Percentiles rank a stretch among this genome's conserved stretches.
phyloP scores from a whole-genome alignment of 2,113 vertebrate species.

The Tragelaphus imberbis region DNA sequence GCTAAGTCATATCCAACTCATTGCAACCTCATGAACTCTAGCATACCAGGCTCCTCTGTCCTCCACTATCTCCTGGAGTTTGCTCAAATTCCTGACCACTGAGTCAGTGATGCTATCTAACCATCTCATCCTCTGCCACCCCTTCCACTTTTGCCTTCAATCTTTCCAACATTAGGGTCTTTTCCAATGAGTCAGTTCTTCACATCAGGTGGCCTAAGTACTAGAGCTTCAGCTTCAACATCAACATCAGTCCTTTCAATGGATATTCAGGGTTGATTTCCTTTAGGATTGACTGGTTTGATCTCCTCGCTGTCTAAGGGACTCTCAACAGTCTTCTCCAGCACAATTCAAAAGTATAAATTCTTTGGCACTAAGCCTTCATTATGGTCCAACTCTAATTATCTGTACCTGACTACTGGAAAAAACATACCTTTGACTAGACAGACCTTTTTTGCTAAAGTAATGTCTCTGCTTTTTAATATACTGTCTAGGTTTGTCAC shows the following conservation, averaged over 20 bases:
- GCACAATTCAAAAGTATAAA: not conserved
- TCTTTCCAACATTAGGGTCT: not conserved
- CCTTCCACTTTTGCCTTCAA: not conserved
- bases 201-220: not conserved
- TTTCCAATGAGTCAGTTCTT: not conserved
- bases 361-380: not conserved
- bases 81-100: not conserved
- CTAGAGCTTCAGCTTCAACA: not conserved
- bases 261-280: not conserved
- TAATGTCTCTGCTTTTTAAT: not conserved
- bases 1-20: not conserved
- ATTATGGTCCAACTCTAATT: not conserved
- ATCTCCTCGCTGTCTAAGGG: not conserved
- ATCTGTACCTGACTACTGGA: not conserved
- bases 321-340: not conserved
- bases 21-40: not conserved
- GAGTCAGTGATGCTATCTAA: not conserved
- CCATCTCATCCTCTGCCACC: not conserved
- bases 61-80: not conserved
- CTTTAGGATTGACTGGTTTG: not conserved
- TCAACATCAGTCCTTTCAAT: not conserved
- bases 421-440: not conserved
- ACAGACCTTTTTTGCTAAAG: not conserved
- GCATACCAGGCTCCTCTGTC: not conserved
- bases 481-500: not conserved